Conservation (phyloP, 2,113 vertebrate species). For the Lichenostomus cassidix region DNA sequence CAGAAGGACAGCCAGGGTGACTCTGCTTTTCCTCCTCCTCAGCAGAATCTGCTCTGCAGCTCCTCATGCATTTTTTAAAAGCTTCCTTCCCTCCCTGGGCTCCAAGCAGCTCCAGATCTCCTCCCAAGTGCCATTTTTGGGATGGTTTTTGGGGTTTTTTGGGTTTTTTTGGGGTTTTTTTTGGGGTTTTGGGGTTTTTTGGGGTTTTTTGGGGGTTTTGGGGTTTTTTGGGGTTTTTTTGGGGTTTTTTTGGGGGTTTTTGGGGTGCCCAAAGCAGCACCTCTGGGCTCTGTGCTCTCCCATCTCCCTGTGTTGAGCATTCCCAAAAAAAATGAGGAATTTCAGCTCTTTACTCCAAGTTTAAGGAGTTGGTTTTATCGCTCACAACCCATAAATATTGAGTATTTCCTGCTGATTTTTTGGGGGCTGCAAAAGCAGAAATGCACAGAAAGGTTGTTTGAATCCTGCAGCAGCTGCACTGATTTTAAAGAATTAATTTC, state of each 20-base stretch:
- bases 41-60: neutral
- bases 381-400: neutral
- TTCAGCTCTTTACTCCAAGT: neutral
- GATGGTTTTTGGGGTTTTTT: neutral
- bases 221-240: no score
- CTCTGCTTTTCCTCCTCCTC: neutral
- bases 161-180: neutral
- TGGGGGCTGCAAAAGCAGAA: neutral
- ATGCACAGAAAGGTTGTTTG: no score
- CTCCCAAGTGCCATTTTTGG: neutral
- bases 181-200: no score
- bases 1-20: neutral
- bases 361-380: neutral
- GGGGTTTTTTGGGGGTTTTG: no score
- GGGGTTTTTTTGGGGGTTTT: no score
- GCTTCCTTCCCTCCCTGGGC: neutral
- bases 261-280: neutral
- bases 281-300: neutral
- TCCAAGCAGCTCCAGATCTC: neutral
- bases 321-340: neutral
- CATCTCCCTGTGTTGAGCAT: no score
- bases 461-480: no score
- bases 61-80: constrained; percentile 23
- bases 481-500: no score
- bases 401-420: neutral